Percentiles rank a stretch among this genome's conserved stretches.
Evolutionary conservation across 1,140 invertebrate species (phyloP).

Genomic region (Proctacanthus coquilletti): DNA sequence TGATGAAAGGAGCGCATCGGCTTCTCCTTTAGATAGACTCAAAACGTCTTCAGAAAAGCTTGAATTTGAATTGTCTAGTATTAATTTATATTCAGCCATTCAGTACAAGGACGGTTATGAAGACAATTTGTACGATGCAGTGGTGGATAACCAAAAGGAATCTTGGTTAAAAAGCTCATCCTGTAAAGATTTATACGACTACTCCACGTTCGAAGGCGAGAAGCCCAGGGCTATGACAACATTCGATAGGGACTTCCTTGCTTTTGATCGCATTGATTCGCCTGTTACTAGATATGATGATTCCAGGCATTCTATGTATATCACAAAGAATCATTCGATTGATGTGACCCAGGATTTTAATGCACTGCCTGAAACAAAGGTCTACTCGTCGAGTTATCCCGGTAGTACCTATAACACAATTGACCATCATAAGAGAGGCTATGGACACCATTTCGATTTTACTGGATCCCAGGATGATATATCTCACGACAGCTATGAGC

Average conservation of each 20-base stretch:
- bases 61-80: slow-evolving; percentile 34
- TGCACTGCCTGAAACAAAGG: slow-evolving; percentile 31
- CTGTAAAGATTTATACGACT: slow-evolving; percentile 60
- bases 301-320: slow-evolving; percentile 41
- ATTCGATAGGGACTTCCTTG: slow-evolving; percentile 28
- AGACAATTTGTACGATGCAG: slow-evolving; percentile 28
- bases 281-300: slow-evolving; percentile 63
- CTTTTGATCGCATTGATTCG: slow-evolving; percentile 42
- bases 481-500: slow-evolving; percentile 76
- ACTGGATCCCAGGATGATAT: slow-evolving; percentile 70
- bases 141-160: slow-evolving; percentile 16
- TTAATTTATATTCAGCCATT: slow-evolving; percentile 34
- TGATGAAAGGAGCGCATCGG: slow-evolving; percentile 5
- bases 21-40: slow-evolving; percentile 11
- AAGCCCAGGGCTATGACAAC: slow-evolving; percentile 21
- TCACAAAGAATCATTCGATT: slow-evolving; percentile 26
- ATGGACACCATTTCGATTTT: slow-evolving; percentile 39
- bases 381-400: slow-evolving; percentile 72
- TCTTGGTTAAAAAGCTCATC: slow-evolving; percentile 60
- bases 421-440: slow-evolving; percentile 35
- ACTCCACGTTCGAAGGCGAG: slow-evolving; percentile 26
- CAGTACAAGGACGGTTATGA: slow-evolving; percentile 14
- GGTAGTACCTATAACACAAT: slow-evolving; percentile 47
- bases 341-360: slow-evolving; percentile 26
- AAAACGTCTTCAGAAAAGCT: slow-evolving; percentile 33